Percentiles rank a stretch among this genome's conserved stretches.
phyloP scores from a whole-genome alignment of 2,888 invertebrate genomes.

The Dynastes grantii region DNA sequence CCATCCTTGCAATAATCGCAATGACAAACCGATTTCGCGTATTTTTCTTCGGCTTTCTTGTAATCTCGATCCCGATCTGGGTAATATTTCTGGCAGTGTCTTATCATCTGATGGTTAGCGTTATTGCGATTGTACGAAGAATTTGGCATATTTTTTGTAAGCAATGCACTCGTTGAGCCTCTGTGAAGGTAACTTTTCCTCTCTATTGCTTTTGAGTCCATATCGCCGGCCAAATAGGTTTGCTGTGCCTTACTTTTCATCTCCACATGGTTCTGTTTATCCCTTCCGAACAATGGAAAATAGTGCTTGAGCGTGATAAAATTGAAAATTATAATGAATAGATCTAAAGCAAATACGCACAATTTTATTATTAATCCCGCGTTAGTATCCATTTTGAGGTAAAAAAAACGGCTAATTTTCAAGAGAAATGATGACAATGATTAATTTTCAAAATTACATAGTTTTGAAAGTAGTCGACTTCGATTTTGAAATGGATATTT shows the following conservation, averaged over 20 bases:
- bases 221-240: slow-evolving; percentile 48
- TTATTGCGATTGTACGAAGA: slow-evolving; percentile 27
- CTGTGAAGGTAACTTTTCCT: slow-evolving; percentile 34
- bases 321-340: slow-evolving; percentile 49
- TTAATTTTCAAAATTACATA: slow-evolving; percentile 21
- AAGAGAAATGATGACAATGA: slow-evolving; percentile 26
- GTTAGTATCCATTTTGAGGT: slow-evolving; percentile 46
- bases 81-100: slow-evolving; percentile 36
- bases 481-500: neutral
- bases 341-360: slow-evolving; percentile 45
- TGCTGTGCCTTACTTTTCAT: slow-evolving; percentile 45
- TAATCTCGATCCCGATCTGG: slow-evolving; percentile 38
- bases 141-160: slow-evolving; percentile 36
- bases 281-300: slow-evolving; percentile 25
- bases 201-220: slow-evolving; percentile 8
- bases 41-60: slow-evolving; percentile 35
- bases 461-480: neutral
- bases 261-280: slow-evolving; percentile 19
- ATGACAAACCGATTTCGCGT: slow-evolving; percentile 31
- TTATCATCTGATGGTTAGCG: slow-evolving; percentile 10
- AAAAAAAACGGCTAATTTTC: slow-evolving; percentile 48
- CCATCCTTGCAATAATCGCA: slow-evolving; percentile 45
- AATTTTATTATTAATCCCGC: slow-evolving; percentile 47
- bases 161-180: slow-evolving; percentile 2
- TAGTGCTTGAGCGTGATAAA: slow-evolving; percentile 47